These are phyloP conservation scores for Archocentrus centrarchus DNA, from an alignment of 2,113 vertebrate species.

Conservation along the genomic window DNA sequence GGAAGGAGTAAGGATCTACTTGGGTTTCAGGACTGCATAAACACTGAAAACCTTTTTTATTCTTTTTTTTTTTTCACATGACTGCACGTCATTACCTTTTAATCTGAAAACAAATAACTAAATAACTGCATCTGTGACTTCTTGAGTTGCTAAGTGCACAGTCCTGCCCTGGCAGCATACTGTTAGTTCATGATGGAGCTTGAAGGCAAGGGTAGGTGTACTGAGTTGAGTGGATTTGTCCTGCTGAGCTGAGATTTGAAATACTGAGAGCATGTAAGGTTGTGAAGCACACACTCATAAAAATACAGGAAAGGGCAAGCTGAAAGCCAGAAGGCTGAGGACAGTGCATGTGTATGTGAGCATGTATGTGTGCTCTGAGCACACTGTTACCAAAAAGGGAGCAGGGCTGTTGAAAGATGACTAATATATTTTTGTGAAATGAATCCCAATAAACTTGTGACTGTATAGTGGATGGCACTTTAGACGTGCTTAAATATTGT, in stretches of 20 bases:
- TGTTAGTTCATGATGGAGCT: background rate
- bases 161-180: background rate
- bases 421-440: slow-evolving; percentile 5
- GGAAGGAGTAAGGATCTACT: background rate
- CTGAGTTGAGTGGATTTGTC: slow-evolving; percentile 20
- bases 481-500: background rate
- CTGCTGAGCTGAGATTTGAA: slow-evolving; percentile 36
- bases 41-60: background rate
- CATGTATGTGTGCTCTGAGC: background rate
- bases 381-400: background rate
- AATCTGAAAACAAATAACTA: background rate
- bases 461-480: background rate
- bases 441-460: background rate
- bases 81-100: background rate
- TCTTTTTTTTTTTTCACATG: too few species aligned
- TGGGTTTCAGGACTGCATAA: background rate
- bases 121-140: background rate
- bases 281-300: slow-evolving; percentile 34
- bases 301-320: slow-evolving; percentile 45
- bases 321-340: slow-evolving; percentile 35
- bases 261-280: slow-evolving; percentile 12
- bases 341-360: slow-evolving; percentile 21
- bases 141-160: background rate
- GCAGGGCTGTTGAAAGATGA: background rate
- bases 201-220: background rate